Percentiles rank a stretch among this genome's conserved stretches.
These are phyloP conservation scores for Somateria mollissima DNA, from an alignment of 2,797 vertebrate genomes.

Conservation along the genomic window DNA sequence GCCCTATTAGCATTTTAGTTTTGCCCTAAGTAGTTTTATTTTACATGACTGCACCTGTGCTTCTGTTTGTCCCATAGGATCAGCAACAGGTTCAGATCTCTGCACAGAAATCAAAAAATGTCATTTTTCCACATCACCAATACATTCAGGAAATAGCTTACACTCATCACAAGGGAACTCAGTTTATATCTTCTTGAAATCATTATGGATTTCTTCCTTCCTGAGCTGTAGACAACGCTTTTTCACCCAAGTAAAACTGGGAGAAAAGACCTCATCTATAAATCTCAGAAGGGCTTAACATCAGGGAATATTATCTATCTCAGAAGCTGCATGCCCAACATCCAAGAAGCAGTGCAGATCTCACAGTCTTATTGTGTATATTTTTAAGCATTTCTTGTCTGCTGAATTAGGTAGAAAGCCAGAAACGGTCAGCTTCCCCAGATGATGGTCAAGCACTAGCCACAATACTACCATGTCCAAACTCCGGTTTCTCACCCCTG, in stretches of 20 bases:
- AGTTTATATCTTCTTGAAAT: background rate
- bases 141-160: background rate
- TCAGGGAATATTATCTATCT: too few species aligned
- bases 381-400: background rate
- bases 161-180: background rate
- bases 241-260: background rate
- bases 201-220: background rate
- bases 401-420: background rate
- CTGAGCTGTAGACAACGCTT: rapidly evolving
- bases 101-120: background rate
- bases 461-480: background rate
- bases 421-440: background rate
- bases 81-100: background rate
- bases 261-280: background rate
- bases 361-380: too few species aligned
- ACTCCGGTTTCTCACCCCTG: background rate
- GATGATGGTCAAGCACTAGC: background rate
- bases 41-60: background rate
- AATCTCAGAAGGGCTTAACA: background rate
- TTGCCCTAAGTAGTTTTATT: background rate
- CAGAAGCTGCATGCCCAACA: background rate
- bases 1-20: background rate
- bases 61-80: background rate
- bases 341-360: background rate
- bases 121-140: background rate